phyloP scores from a whole-genome alignment of 2,797 vertebrate species.

The Glossophaga mutica region DNA sequence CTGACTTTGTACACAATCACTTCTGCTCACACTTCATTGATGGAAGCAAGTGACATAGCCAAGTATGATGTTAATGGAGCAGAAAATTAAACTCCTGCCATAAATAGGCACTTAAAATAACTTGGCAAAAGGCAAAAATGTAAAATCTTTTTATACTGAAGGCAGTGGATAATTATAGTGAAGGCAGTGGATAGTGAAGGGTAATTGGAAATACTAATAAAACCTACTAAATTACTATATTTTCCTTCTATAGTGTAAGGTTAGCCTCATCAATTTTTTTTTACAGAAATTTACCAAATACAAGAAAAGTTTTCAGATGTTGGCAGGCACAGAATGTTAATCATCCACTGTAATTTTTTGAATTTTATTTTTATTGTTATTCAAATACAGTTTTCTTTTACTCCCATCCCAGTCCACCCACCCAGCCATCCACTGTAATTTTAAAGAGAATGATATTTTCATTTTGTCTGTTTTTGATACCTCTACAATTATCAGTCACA shows the following conservation, averaged over 20 bases:
- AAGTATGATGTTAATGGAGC: background rate
- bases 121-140: background rate
- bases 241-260: background rate
- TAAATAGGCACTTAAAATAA: background rate
- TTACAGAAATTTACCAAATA: background rate
- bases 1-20: background rate
- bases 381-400: too few species aligned
- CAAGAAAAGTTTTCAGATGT: background rate
- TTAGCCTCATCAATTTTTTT: background rate
- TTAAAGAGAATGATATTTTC: background rate
- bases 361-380: too few species aligned
- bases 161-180: background rate
- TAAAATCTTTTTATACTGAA: constrained; percentile 11
- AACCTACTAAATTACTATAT: background rate
- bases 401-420: too few species aligned
- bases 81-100: constrained; percentile 39
- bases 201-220: constrained; percentile 35
- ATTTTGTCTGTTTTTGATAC: background rate
- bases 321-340: background rate
- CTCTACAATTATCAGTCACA: background rate
- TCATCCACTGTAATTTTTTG: background rate
- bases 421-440: background rate
- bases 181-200: background rate
- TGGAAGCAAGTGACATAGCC: background rate
- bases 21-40: background rate